Evolutionary conservation across 1,140 invertebrate species (phyloP).

Genomic region (Sarcophaga peregrina): DNA sequence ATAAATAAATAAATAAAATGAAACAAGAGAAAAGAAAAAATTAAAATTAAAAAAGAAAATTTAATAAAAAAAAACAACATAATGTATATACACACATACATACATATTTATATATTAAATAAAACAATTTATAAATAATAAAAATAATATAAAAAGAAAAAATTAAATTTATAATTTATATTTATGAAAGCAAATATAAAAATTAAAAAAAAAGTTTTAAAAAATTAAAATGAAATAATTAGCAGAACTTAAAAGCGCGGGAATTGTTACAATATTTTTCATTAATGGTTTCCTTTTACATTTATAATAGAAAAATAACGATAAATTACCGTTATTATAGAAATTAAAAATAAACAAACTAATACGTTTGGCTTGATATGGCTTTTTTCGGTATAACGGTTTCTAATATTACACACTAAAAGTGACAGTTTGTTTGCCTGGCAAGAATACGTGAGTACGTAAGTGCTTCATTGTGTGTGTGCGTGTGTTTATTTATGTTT

Average conservation of each 20-base stretch:
- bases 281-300: too few species aligned
- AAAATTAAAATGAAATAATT: too few species aligned
- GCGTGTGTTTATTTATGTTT: background rate
- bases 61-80: background rate
- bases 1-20: background rate
- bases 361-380: background rate
- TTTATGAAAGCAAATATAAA: background rate
- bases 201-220: background rate
- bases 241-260: too few species aligned
- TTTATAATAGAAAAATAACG: background rate
- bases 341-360: background rate
- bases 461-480: background rate
- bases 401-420: background rate
- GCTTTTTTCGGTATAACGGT: slow-evolving; percentile 5
- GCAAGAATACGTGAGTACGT: background rate
- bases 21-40: background rate
- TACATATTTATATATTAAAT: background rate
- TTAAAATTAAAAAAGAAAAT: background rate
- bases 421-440: too few species aligned
- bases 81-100: background rate
- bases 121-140: background rate
- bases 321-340: background rate
- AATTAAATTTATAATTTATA: background rate
- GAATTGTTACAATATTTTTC: too few species aligned
- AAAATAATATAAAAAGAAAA: too few species aligned